Evolutionary conservation across 1,140 invertebrate species (phyloP).

Genomic region (Plodia interpunctella): DNA sequence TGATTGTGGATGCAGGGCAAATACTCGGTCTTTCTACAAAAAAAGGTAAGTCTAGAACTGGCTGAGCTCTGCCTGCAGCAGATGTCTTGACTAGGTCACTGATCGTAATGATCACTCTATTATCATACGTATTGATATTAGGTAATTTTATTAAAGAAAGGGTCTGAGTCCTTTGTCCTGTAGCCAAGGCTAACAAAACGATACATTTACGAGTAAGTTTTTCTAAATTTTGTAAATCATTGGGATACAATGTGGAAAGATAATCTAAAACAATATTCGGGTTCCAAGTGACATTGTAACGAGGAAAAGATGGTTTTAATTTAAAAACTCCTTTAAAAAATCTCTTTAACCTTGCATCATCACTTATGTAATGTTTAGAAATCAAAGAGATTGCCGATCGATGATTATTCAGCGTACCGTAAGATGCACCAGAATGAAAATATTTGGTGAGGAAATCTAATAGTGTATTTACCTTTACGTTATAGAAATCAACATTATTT

Average conservation of each 20-base stretch:
- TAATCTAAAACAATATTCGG: conserved; percentile 14
- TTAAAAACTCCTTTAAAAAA: conserved; percentile 24
- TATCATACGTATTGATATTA: conserved; percentile 10
- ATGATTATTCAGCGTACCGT: no score
- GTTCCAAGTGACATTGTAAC: conserved; percentile 18
- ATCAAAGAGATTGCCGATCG: no score
- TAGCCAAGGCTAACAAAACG: conserved; percentile 32
- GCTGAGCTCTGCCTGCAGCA: conserved; percentile 16
- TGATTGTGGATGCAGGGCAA: conserved; percentile 26
- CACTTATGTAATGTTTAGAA: no score
- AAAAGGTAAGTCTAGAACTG: conserved; percentile 26
- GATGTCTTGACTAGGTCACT: conserved; percentile 33
- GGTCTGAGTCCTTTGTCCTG: conserved; percentile 30
- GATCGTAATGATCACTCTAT: conserved; percentile 20
- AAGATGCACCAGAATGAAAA: no score
- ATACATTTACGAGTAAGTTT: conserved; percentile 26
- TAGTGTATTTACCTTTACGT: no score
- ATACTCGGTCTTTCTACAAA: conserved; percentile 26
- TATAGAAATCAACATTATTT: no score
- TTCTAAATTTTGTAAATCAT: not conserved
- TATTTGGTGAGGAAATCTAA: no score
- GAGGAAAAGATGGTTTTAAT: conserved; percentile 13
- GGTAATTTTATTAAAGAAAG: conserved; percentile 22
- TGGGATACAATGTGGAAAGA: conserved; percentile 5
- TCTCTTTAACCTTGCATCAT: conserved; percentile 8